These are phyloP conservation scores for Silurus aristotelis DNA, from an alignment of 2,797 vertebrate species.

Conservation along the genomic window DNA sequence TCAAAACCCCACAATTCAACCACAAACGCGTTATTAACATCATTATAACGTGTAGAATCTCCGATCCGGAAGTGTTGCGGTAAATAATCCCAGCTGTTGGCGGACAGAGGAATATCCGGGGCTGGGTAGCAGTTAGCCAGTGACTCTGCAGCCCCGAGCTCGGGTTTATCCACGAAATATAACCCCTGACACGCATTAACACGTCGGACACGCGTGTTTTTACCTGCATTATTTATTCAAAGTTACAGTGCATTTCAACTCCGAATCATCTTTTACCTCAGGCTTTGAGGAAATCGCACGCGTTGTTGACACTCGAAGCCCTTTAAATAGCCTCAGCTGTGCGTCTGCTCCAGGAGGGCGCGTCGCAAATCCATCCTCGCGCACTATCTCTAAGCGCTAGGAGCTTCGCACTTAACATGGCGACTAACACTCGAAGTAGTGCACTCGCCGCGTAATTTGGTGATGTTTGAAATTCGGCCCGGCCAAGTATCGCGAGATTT, in stretches of 20 bases:
- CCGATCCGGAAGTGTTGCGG: background rate
- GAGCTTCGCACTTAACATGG: fast-evolving
- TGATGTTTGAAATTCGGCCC: background rate
- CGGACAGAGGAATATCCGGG: background rate
- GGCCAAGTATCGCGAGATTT: constrained; percentile 46
- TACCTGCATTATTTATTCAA: background rate
- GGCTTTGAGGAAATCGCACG: background rate
- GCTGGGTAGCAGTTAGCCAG: constrained; percentile 13
- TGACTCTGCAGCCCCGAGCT: background rate
- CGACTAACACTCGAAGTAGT: background rate
- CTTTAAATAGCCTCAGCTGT: constrained; percentile 33
- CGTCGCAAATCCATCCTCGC: background rate
- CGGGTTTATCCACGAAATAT: background rate
- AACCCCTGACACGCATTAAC: no score
- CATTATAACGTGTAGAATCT: background rate
- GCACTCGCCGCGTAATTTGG: background rate
- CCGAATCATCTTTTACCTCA: background rate
- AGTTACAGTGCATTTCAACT: background rate
- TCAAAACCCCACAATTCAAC: background rate
- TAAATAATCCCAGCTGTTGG: background rate
- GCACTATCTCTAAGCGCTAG: background rate
- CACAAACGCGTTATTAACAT: background rate
- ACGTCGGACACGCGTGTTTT: background rate
- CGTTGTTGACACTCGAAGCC: constrained; percentile 5
- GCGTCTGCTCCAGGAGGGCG: background rate